A percentile compares a stretch with the other conserved stretches of the same genome.
Evolutionary conservation across 2,113 vertebrate species (phyloP).

Genomic region (Tenebrosternarchus preto): DNA sequence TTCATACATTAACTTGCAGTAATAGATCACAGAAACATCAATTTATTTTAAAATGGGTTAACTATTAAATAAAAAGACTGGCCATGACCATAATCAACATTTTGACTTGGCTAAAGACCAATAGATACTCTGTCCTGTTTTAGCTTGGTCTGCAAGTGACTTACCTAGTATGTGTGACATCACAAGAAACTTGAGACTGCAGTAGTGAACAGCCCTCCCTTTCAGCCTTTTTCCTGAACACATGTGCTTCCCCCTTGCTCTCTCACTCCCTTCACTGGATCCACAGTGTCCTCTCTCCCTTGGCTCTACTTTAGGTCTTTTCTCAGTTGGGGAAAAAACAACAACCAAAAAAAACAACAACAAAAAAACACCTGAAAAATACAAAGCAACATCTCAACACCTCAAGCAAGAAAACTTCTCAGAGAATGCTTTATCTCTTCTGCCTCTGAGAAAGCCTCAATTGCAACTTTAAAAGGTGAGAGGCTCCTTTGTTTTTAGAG

Average conservation of each 20-base stretch:
- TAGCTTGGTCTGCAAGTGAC: slow-evolving; percentile 59
- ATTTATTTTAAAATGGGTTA: background rate
- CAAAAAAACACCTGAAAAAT: too few relatives aligned
- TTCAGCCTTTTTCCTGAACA: slow-evolving; percentile 55
- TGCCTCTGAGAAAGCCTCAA: slow-evolving; percentile 24
- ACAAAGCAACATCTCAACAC: slow-evolving; percentile 2
- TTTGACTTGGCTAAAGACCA: too few relatives aligned
- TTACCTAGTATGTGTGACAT: slow-evolving; percentile 65
- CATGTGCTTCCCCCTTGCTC: slow-evolving; percentile 59
- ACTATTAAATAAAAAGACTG: slow-evolving; percentile 17
- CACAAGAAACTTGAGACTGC: slow-evolving; percentile 72
- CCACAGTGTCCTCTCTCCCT: slow-evolving; percentile 43
- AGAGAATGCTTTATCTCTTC: slow-evolving; percentile 41
- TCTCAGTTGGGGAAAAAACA: slow-evolving; percentile 34
- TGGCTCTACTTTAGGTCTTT: slow-evolving; percentile 51
- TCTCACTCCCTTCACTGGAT: slow-evolving; percentile 45
- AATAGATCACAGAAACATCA: background rate
- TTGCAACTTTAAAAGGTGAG: slow-evolving; percentile 50
- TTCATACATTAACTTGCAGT: background rate
- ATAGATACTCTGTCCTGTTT: slow-evolving; percentile 39
- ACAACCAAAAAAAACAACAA: too few relatives aligned
- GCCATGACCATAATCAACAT: background rate
- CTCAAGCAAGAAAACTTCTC: slow-evolving; percentile 29
- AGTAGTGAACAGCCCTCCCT: slow-evolving; percentile 60
- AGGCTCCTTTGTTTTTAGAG: slow-evolving; percentile 38